Percentiles rank a stretch among this genome's conserved stretches.
Conservation (phyloP, 2,888 invertebrate species). For the Nasonovia ribisnigri region DNA sequence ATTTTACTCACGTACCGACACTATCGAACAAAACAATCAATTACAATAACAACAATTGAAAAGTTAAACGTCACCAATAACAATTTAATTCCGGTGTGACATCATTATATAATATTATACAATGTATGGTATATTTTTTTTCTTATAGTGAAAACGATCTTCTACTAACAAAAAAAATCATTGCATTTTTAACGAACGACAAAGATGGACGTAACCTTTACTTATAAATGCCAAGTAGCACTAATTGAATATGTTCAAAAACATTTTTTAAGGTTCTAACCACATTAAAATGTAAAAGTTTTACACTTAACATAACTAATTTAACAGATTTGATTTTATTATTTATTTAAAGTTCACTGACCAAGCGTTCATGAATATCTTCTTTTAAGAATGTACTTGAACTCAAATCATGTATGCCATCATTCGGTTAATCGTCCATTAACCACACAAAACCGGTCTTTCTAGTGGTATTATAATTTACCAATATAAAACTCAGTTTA, state of each 20-base stretch:
- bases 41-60: background rate
- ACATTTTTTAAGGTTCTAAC: background rate
- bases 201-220: background rate
- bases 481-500: constrained; percentile 28
- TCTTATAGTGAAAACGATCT: background rate
- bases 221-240: background rate
- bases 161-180: background rate
- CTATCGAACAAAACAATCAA: constrained; percentile 15
- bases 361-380: background rate
- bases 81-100: background rate
- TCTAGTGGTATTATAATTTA: constrained; percentile 38
- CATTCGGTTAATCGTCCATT: constrained; percentile 34
- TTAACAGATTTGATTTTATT: background rate
- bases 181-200: background rate
- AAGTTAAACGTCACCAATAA: background rate
- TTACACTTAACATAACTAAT: background rate
- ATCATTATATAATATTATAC: background rate
- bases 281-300: background rate
- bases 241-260: background rate
- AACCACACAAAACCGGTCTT: constrained; percentile 57
- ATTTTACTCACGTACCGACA: background rate
- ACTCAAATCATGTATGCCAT: background rate
- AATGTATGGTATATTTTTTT: background rate
- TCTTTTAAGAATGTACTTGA: constrained; percentile 8
- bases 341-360: background rate